phyloP scores from a whole-genome alignment of 2,888 invertebrate species.

The Polyploca ridens region DNA sequence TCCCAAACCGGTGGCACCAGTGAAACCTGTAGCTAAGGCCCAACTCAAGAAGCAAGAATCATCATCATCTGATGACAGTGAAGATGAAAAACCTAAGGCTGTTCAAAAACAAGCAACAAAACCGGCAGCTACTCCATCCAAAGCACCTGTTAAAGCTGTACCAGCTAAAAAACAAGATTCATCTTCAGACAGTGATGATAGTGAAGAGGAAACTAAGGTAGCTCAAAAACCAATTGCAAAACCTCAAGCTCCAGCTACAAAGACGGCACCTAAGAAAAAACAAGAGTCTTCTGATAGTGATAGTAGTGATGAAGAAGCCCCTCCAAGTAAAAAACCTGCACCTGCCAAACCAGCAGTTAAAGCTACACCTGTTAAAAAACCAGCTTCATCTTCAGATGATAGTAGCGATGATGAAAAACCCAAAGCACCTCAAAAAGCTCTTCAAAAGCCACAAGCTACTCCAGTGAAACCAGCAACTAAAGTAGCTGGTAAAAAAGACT shows the following conservation, averaged over 20 bases:
- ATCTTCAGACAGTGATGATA: constrained; percentile 61
- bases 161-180: constrained; percentile 55
- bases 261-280: constrained; percentile 30
- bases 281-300: constrained; percentile 51
- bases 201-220: constrained; percentile 55
- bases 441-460: constrained; percentile 35
- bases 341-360: constrained; percentile 31
- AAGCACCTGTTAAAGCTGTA: constrained; percentile 31
- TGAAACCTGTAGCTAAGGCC: constrained; percentile 30
- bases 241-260: constrained; percentile 37
- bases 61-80: constrained; percentile 61
- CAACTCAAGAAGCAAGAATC: constrained; percentile 53
- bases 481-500: constrained; percentile 47
- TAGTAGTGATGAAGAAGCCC: constrained; percentile 41
- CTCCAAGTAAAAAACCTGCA: constrained; percentile 28
- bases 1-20: constrained; percentile 38
- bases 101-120: constrained; percentile 32
- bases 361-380: constrained; percentile 34
- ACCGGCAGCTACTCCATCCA: constrained; percentile 24
- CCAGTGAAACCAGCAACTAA: constrained; percentile 36
- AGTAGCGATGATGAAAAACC: constrained; percentile 64
- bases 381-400: constrained; percentile 60
- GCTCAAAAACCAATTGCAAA: constrained; percentile 42
- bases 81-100: constrained; percentile 34
- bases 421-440: constrained; percentile 36